Evolutionary conservation across 30 jellyfish, hydroid and myxozoan species (phyloP).

Genomic region (Chrysaora quinquecirrha): DNA sequence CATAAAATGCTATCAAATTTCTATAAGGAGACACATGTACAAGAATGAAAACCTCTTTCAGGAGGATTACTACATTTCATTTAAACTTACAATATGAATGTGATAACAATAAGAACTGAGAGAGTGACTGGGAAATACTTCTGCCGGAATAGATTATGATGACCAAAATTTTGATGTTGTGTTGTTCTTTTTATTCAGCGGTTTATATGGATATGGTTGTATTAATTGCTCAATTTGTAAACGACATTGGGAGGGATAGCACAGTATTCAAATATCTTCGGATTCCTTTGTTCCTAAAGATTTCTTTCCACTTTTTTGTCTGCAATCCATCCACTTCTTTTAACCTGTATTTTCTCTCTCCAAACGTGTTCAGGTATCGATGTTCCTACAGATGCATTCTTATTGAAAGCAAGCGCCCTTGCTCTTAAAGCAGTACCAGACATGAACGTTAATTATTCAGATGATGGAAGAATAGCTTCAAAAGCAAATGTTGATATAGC

Average conservation of each 20-base stretch:
- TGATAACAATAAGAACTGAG: too few species aligned
- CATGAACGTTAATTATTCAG: neutral
- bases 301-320: neutral
- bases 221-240: too few species aligned
- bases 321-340: neutral
- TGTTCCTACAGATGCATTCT: constrained; percentile 10
- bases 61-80: too few species aligned
- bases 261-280: neutral
- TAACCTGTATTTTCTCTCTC: neutral
- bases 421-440: constrained; percentile 26
- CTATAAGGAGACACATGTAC: too few species aligned
- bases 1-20: too few species aligned
- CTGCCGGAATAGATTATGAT: too few species aligned
- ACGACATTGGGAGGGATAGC: too few species aligned
- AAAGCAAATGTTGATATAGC: neutral
- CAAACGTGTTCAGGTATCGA: neutral
- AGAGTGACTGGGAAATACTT: too few species aligned
- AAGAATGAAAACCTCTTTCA: too few species aligned
- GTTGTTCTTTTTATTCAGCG: too few species aligned
- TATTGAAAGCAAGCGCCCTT: constrained; percentile 8
- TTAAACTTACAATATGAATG: too few species aligned
- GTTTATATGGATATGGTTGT: neutral
- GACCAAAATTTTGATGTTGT: too few species aligned
- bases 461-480: neutral
- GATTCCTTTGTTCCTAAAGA: neutral